phyloP scores from a whole-genome alignment of 2,113 vertebrate genomes.

The Vicugna pacos region DNA sequence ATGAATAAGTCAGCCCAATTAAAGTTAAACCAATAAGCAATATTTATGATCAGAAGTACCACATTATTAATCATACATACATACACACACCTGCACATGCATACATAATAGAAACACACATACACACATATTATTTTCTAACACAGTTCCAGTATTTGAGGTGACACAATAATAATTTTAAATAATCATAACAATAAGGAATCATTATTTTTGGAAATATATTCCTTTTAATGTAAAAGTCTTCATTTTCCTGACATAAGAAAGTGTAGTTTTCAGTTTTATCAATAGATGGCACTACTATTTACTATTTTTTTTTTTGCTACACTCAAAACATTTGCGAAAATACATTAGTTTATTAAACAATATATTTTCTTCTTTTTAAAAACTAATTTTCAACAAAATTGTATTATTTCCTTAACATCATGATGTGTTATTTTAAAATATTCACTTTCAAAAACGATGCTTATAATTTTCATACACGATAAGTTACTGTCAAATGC shows the following conservation, averaged over 20 bases:
- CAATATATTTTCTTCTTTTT: not conserved
- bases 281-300: constrained; percentile 79
- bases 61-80: not conserved
- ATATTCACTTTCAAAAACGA: constrained; percentile 33
- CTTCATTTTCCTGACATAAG: not conserved
- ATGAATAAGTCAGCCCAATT: not conserved
- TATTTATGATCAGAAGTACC: not conserved
- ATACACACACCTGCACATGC: not conserved
- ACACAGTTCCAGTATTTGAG: not conserved
- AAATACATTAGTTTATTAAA: not conserved
- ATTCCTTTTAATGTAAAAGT: not conserved
- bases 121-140: not conserved
- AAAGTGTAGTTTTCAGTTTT: constrained; percentile 66
- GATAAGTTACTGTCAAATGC: not conserved
- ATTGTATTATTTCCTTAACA: not conserved
- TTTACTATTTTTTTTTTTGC: constrained; percentile 54
- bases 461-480: not conserved
- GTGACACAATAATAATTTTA: not conserved
- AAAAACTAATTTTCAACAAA: not conserved
- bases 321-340: constrained; percentile 11
- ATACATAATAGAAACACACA: not conserved
- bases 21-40: not conserved
- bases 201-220: not conserved
- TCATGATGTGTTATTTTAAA: not conserved
- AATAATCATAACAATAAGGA: not conserved